Conservation (phyloP, 2,797 vertebrate species). For the Mormyrus proboscirostris region DNA sequence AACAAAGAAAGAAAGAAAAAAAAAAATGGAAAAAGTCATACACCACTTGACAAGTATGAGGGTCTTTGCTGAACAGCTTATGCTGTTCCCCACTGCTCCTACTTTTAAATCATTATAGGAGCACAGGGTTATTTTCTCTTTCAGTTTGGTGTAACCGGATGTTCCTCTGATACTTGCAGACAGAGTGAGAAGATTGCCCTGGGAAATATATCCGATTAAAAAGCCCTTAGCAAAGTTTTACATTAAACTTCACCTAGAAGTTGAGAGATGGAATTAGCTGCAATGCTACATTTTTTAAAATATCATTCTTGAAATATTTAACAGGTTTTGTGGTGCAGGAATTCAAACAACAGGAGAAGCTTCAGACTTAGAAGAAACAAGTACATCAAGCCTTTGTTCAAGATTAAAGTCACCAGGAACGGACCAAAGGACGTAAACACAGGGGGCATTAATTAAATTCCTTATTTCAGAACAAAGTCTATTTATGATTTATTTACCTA, state of each 20-base stretch:
- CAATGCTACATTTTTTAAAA: not conserved
- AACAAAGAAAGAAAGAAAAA: not conserved
- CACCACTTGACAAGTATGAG: not conserved
- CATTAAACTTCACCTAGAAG: not conserved
- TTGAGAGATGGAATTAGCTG: conserved; percentile 6
- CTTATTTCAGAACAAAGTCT: not conserved
- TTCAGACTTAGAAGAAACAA: not conserved
- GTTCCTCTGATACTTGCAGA: not conserved
- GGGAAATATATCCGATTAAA: not conserved
- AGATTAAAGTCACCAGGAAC: not conserved
- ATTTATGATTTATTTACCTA: conserved; percentile 1
- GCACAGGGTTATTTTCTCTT: not conserved
- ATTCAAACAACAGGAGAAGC: not conserved
- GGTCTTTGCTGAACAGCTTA: not conserved
- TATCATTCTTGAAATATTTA: not conserved
- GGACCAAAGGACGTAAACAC: not conserved
- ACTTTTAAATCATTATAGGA: not conserved
- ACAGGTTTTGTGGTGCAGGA: not conserved
- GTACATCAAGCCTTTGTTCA: not conserved
- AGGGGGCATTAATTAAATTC: not conserved
- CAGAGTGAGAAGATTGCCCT: not conserved
- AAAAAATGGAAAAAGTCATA: not conserved
- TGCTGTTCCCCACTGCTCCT: not conserved
- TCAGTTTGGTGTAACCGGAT: not conserved
- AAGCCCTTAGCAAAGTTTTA: not conserved